Evolutionary conservation across 2,888 invertebrate genomes (phyloP), one percentile per base, ranked within the genome.

Genomic region (Sarcophaga subvicina): DNA sequence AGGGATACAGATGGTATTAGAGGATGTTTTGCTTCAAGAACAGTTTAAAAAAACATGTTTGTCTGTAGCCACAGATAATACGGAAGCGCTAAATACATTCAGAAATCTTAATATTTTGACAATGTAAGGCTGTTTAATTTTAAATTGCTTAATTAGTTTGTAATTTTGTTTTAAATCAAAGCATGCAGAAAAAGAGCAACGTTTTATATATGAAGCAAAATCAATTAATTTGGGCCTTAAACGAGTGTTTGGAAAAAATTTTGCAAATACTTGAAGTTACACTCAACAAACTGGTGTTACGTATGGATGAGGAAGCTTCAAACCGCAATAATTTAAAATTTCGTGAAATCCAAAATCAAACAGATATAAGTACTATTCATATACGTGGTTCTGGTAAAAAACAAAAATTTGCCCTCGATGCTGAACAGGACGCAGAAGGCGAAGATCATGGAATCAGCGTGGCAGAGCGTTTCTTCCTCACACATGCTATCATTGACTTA

Each of bases 401-500:
- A 72, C 83, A 82, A 67, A 77, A 83, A 59, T 10, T 88, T 71
- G 78, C 82, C 14, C 25, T 80, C 6, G 60, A 25, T 62, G 47
- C 49, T 5, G 60, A 80, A 1, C 66, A 83, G 47, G 76, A 70
- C 6, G 81, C 77, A 3, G 76, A 70, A 6, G 83, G 85, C 0
- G 17, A 89, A 11, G 79, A 77, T 54, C 47, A 27, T 14, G 88
- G 88, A 8, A 89, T 87, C 60, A 87, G 87, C 8, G 88, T 91
- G 63, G 78, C 76, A 4, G 88, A 87, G 14, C 90, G 91, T 10
- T 89, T 90, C 78, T 83, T 89, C 2, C 84, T 93, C 66, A 91
- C 93, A 20, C 95, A 95, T 90, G 94, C 95, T 8, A 94, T 96
- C 64, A 94, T 95, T 0, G 95, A 95, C 92, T 93, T 96, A 66